Base-by-base conservation (phyloP, 2,888 invertebrate genomes). In the Beris chalybata region DNA sequence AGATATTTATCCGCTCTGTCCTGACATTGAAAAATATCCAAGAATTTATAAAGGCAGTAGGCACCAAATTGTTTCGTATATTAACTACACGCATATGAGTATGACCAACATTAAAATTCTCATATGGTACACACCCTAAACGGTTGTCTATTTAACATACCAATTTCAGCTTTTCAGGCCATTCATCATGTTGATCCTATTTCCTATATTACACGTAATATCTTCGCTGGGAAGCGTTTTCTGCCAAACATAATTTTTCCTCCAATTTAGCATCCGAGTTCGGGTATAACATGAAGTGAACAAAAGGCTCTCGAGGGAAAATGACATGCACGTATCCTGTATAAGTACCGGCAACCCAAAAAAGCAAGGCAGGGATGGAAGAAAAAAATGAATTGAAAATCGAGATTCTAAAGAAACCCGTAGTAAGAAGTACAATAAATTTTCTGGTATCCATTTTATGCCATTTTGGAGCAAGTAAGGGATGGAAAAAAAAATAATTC, bases 161-260 rank as follows among this genome's bases (percentile, higher is more conserved):
- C 57, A 59, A 48, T 59, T 57, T 59, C 31, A 48, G 47, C 43
- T 56, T 55, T 59, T 30, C 31, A 43, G 15, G 58, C 31, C 47
- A 59, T 59, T 59, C 58, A 59, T 59, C 58, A 59, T 59, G 29
- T 59, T 59, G 48, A 59, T 59, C 58, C 47, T 30, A 13, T 30
- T 47, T 30, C 15, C 31, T 29, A n/a, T 12, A 38, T 9, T 5
- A 38, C 5, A 38, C 38, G 38, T 38, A 38, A 38, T 38, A 38
- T 38, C 38, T 5, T 38, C 38, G 38, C 7, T 38, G 9, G 38
- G 38, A 38, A 38, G 9, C 38, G 38, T 38, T 31, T 12, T 38
- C 47, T 47, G 30, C 48, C 47, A 31, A 38, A 48, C 47, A 31
- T 38, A n/a, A 59, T 59, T 48, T 59, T 48, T 59, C 31, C 31